These are phyloP conservation scores for Cosmia pyralina DNA, from an alignment of 2,888 invertebrate genomes.

Conservation along the genomic window DNA sequence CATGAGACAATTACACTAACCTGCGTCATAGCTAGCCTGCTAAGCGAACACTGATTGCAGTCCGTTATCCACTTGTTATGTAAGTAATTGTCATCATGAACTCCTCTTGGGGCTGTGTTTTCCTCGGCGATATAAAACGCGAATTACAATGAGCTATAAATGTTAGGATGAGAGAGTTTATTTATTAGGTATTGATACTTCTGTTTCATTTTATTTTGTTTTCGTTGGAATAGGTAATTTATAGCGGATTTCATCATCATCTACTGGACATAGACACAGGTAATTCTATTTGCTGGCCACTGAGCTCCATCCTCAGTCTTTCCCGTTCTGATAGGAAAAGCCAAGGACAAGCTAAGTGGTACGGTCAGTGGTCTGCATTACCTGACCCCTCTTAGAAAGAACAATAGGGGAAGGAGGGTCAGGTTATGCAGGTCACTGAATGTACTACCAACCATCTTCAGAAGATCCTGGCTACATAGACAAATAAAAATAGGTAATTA, in stretches of 20 bases:
- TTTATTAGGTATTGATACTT: too few relatives aligned
- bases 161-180: slow-evolving; percentile 60
- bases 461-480: background rate
- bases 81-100: slow-evolving; percentile 71
- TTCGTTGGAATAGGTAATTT: too few relatives aligned
- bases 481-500: background rate
- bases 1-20: slow-evolving; percentile 23
- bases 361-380: too few relatives aligned
- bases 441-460: background rate
- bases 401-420: too few relatives aligned
- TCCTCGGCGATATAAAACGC: slow-evolving; percentile 74
- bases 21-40: slow-evolving; percentile 31
- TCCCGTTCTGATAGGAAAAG: background rate
- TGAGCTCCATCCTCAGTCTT: background rate
- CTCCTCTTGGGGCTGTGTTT: slow-evolving; percentile 73
- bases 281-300: background rate
- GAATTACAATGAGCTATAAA: slow-evolving; percentile 61
- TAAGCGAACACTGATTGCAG: slow-evolving; percentile 29
- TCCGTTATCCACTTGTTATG: slow-evolving; percentile 64
- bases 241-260: background rate
- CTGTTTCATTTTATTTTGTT: too few relatives aligned
- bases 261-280: too few relatives aligned
- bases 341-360: background rate
- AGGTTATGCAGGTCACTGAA: too few relatives aligned
- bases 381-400: too few relatives aligned